Evolutionary conservation across 2,888 invertebrate species (phyloP), one percentile per base, ranked within the genome.

Genomic region (Pandemis heparana): DNA sequence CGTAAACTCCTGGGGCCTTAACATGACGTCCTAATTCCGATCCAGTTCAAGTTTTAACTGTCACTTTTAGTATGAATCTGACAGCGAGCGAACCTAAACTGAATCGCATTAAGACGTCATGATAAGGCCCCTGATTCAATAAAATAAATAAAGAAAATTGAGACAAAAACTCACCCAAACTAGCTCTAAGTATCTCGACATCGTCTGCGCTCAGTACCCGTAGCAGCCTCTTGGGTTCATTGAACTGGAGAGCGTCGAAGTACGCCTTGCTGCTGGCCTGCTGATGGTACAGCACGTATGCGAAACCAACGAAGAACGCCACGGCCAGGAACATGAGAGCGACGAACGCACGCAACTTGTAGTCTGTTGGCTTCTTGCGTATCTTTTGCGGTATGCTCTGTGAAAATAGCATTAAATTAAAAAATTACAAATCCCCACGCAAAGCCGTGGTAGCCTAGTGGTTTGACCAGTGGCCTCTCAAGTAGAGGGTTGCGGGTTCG

Each of bases 231-330:
- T 97, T 96, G 38, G 96, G 96, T 78, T 97, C 96, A 83, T 97
- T 97, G 90, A 98, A 97, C 87, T 97, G 96, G 69, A 98, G 97
- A 83, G 96, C 96, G 63, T 97, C 96, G 86, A 98, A 98, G 89
- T 98, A 98, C 0, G 97, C 97, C 82, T 96, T 96, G 75, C 97
- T 97, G 39, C 97, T 90, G 0, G 98, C 96, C 86, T 98, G 97
- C 82, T 97, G 97, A 76, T 97, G 97, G 87, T 98, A 98, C 75
- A 97, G 95, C 1, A 97, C 96, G 83, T 98, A 97, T 0, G 98
- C 97, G 83, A 98, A 97, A 0, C 97, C 97, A 23, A 98, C 97
- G 86, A 98, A 95, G 86, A 98, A 97, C 0, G 97, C 96, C 41
- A 98, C 96, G 32, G 97, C 96, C 1, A 98, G 95, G 85, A 98